Base-by-base conservation (phyloP, 2,888 invertebrate species). In the Pachliopta kotzebuea region DNA sequence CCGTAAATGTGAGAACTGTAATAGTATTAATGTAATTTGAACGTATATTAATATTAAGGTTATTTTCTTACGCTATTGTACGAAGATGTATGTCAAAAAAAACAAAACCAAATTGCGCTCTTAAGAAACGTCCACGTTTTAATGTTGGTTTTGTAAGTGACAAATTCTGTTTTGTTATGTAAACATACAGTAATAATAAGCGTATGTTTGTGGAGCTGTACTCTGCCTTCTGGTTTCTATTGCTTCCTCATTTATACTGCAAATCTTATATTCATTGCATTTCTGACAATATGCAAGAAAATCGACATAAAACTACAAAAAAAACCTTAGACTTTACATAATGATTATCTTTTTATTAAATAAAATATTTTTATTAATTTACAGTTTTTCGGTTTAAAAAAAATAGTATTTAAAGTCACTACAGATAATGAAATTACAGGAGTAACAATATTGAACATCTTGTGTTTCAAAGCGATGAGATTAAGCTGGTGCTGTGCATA, bases 121-220 rank as follows among this genome's bases (percentile, higher is more conserved):
- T 45, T 45, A n/a, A n/a, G 8, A 45, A 45, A 45, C 18, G n/a
- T 18, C n/a, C n/a, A 37, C 50, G 23, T 56, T 52, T 42, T 20
- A 49, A 18, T 31, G 20, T n/a, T 49, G 29, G 49, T 52, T 56
- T 23, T 42, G 50, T 52, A 62, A 50, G 24, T 37, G 31, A 56
- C 20, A 49, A 54, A 50, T 56, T 20, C 29, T 50, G 26, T 11
- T 11, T 60, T 62, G 56, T 62, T 56, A 62, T 37, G 56, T 45
- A 62, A 62, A 56, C 37, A 31, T 20, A n/a, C 31, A 56, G 50
- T 56, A 62, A 56, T 61, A 55, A 52, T 7, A 62, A 62, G 37
- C 37, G 50, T 49, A 20, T 4, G 20, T 57, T 62, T 57, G 62
- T 26, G 57, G 62, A 42, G 52, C 26, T 52, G 52, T 37, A 52